Evolutionary conservation across 1,140 invertebrate species (phyloP), one percentile per base, ranked within the genome.

Genomic region (Trachymyrmex cornetzi): DNA sequence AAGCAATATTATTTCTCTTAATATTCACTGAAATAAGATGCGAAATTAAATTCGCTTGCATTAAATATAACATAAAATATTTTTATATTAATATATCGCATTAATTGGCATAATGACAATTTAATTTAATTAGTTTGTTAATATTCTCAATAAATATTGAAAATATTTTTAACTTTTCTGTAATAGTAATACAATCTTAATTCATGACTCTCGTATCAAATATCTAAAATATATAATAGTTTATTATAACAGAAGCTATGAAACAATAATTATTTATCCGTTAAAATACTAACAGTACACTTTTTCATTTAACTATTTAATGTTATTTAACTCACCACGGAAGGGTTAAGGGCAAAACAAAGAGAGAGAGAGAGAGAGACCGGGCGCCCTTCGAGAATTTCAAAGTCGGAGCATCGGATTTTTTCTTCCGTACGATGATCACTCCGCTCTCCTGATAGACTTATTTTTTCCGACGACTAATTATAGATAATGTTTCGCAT

Each of bases 391-490:
- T 75, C 38, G 38, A 61, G 38, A 84, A 75, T 84, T 84, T 84
- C 80, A 84, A 84, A 84, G 69, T 84, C 57, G 24, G 27, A 50
- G 69, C 38, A 84, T 84, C 55, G 27, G 80, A 34, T 74, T 84
- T 81, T 71, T 24, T 81, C n/a, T 67, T 7, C 64, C 22, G 14
- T 19, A 11, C 50, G 50, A 57, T 77, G 34, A 85, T 75, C 44
- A 85, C 71, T 34, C 24, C 38, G 19, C 44, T 80, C 82, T 38
- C n/a, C 5, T 44, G 38, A 44, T 44, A 44, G 38, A 44, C 48
- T 77, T 79, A 85, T 79, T 85, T 77, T 77, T 66, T 38, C 84
- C 84, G 59, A 24, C 14, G 5, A 53, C 30, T 79, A 85, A 77
- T 85, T 79, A 85, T 77, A 77, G 48, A 64, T 50, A 69, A 2